Evolutionary conservation across 2,113 vertebrate species (phyloP).

Genomic region (Pica pica): DNA sequence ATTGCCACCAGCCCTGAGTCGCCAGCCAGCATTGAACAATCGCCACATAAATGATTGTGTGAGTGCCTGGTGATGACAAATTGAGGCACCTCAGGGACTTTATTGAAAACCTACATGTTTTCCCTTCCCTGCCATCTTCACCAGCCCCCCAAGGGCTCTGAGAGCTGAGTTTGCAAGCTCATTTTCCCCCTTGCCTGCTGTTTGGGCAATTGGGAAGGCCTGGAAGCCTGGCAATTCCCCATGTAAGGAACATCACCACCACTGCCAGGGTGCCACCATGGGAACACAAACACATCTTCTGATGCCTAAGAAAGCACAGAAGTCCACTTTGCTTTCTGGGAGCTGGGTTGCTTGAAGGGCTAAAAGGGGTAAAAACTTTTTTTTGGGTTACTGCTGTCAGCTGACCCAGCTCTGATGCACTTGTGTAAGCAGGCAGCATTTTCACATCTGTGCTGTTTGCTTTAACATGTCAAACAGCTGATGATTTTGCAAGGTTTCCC

Average conservation of each 20-base stretch:
- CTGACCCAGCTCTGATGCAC: neutral
- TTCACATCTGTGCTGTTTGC: neutral
- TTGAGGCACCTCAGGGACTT: neutral
- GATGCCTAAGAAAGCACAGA: neutral
- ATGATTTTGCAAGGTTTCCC: neutral
- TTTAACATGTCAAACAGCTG: conserved; percentile 2
- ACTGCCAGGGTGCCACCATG: neutral
- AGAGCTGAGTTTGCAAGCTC: neutral
- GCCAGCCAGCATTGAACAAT: neutral
- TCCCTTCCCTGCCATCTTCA: neutral
- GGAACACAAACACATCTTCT: neutral
- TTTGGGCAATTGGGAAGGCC: neutral
- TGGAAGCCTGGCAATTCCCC: neutral
- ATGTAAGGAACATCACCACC: neutral
- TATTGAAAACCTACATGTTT: neutral
- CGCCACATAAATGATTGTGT: neutral
- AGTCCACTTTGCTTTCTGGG: neutral
- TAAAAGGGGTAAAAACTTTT: neutral
- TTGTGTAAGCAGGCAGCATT: neutral
- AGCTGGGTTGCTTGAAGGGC: neutral
- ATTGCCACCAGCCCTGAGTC: neutral
- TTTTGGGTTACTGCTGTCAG: neutral
- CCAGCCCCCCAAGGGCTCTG: neutral
- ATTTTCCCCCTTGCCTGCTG: neutral
- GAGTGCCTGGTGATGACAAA: conserved; percentile 1